Evolutionary conservation across 2,113 vertebrate genomes (phyloP), one percentile per base, ranked within the genome.

Genomic region (Grantiella picta): DNA sequence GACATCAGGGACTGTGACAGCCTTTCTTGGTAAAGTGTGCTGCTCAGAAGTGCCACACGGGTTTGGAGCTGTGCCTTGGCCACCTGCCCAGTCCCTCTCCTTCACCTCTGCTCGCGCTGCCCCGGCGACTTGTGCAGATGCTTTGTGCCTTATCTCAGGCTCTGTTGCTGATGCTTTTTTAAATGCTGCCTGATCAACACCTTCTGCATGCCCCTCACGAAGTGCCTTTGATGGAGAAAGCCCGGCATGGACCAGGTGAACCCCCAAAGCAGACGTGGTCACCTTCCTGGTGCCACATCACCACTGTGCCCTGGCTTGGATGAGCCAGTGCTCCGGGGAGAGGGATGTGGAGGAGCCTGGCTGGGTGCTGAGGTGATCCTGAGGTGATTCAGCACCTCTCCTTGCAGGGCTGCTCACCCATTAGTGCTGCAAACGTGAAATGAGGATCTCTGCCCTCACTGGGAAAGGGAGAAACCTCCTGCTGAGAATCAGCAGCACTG

Each of bases 21-120:
- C 90, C 94, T 93, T 96, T 93, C 93, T 96, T 92, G 90, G 92
- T 94, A 80, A 95, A 96, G 65, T 2, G 9, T 29, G 2, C 92
- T 61, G 87, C 95, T 83, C 63, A n/a, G 35, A 79, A 87, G 78
- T 63, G 65, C 65, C 70, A 18, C 15, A 24, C 24, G n/a, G 35
- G 42, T 57, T 20, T 73, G 54, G 65, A 92, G 50, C 86, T 64
- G 75, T 71, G 8, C 40, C 63, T 65, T 77, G 86, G 59, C 80
- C 86, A 50, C 72, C 64, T 92, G 77, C 92, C 81, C 8, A 2
- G 68, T 94, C 72, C 80, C 60, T 73, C 42, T 89, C 50, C 76
- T 69, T 44, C 5, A 12, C 28, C 15, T 49, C 64, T 49, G n/a
- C 76, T 65, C 3, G 0, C 17, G 0, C 45, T 29, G 50, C 38